These are phyloP conservation scores for Haemorhous mexicanus DNA, from an alignment of 2,113 vertebrate species.

Conservation along the genomic window DNA sequence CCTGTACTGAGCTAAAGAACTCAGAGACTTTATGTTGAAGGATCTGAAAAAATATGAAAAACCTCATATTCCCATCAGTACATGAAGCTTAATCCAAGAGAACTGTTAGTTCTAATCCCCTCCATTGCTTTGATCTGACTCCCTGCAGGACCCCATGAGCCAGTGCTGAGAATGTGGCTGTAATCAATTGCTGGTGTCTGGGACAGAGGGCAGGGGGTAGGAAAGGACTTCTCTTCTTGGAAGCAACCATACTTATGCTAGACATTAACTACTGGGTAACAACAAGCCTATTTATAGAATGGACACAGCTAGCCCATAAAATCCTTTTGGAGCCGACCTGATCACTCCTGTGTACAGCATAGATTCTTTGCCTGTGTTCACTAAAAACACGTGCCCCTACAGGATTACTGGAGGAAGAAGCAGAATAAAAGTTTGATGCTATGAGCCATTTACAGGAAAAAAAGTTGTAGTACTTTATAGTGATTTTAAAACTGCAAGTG, in stretches of 20 bases:
- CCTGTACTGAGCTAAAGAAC: not conserved
- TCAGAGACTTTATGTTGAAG: not conserved
- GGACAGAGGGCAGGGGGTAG: not conserved
- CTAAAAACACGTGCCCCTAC: not conserved
- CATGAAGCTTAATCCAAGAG: not conserved
- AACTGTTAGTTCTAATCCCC: not conserved
- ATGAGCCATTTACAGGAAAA: not conserved
- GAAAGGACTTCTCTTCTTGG: not conserved
- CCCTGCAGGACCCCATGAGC: not conserved
- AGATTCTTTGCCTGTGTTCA: not conserved
- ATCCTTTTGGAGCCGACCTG: not conserved
- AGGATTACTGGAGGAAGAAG: not conserved
- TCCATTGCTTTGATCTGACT: not conserved
- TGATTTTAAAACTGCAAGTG: not conserved
- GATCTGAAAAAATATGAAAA: no score
- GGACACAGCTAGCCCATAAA: not conserved
- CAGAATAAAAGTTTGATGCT: not conserved
- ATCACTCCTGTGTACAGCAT: not conserved
- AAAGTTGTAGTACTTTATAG: not conserved
- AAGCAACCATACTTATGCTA: not conserved
- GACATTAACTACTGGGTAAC: not conserved
- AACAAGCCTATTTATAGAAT: not conserved
- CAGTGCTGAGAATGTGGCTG: not conserved
- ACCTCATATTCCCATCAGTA: not conserved
- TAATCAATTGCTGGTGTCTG: not conserved